Evolutionary conservation across 2,888 invertebrate genomes (phyloP).

Genomic region (Drosophila anomalata): DNA sequence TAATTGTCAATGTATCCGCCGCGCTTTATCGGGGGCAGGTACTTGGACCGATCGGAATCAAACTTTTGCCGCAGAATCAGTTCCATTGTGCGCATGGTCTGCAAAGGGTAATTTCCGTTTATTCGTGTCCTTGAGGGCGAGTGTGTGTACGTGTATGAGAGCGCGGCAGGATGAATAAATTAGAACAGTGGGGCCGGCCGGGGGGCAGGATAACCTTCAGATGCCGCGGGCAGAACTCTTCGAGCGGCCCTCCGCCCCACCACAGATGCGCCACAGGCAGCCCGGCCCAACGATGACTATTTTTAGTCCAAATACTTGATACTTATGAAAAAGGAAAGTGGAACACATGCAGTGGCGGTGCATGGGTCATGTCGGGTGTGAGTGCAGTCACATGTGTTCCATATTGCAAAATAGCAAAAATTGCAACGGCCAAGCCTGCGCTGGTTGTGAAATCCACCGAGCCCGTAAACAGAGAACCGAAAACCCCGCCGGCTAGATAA

Average conservation of each 20-base stretch:
- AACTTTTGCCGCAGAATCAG: slow-evolving; percentile 89
- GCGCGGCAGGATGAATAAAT: slow-evolving; percentile 17
- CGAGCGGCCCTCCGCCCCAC: slow-evolving; percentile 32
- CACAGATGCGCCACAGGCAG: slow-evolving; percentile 21
- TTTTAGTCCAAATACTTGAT: slow-evolving; percentile 60
- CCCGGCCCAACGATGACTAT: slow-evolving; percentile 53
- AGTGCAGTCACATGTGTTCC: slow-evolving; percentile 7
- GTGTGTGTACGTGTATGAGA: not conserved
- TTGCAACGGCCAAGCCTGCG: slow-evolving; percentile 3
- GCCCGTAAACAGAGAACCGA: slow-evolving; percentile 10
- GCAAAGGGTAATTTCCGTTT: slow-evolving; percentile 82
- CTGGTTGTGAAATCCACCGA: slow-evolving; percentile 27
- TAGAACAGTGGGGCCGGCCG: slow-evolving; percentile 2
- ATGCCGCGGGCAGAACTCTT: slow-evolving; percentile 48
- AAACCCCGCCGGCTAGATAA: slow-evolving; percentile 31
- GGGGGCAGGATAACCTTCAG: slow-evolving; percentile 19
- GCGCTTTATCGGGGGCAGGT: slow-evolving; percentile 92
- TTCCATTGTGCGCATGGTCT: slow-evolving; percentile 91
- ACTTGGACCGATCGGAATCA: slow-evolving; percentile 90
- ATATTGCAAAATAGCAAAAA: slow-evolving; percentile 2
- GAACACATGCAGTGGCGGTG: slow-evolving; percentile 16
- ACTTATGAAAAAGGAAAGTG: slow-evolving; percentile 74
- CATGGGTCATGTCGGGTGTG: not conserved
- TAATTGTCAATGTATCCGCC: slow-evolving; percentile 93
- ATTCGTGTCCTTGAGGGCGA: slow-evolving; percentile 16